Conservation (phyloP, 2,113 vertebrate genomes). For the Naja naja region DNA sequence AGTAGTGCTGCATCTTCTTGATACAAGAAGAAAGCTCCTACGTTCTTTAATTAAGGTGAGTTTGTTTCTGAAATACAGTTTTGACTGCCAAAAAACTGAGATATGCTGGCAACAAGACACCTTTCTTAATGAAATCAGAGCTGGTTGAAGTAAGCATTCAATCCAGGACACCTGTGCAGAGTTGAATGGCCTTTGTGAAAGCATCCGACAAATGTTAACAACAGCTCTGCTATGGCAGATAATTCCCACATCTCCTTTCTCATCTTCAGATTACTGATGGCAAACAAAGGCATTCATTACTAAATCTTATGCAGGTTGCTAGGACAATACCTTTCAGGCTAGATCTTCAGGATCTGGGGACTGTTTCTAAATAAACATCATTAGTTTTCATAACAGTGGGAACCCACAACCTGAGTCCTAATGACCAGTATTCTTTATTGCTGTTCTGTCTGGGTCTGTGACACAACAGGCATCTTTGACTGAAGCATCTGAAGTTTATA, state of each 20-base stretch:
- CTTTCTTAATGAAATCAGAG: constrained; percentile 23
- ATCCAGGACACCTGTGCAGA: constrained; percentile 3
- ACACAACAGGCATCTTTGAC: neutral
- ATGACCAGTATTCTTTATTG: neutral
- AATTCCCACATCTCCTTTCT: neutral
- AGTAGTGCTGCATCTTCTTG: neutral
- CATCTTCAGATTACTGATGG: neutral
- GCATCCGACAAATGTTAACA: constrained; percentile 7
- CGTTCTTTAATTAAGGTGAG: constrained; percentile 16
- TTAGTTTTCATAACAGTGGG: neutral
- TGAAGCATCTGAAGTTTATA: neutral
- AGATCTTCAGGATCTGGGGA: neutral
- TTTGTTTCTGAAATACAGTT: neutral
- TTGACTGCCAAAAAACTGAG: constrained; percentile 8
- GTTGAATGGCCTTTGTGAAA: constrained; percentile 14
- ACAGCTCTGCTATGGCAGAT: neutral
- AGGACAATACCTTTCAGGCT: constrained; percentile 5
- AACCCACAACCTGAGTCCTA: neutral
- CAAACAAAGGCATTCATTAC: neutral
- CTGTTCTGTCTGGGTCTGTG: neutral
- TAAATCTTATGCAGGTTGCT: neutral
- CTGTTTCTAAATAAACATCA: neutral
- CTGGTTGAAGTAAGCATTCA: constrained; percentile 4
- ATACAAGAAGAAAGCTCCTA: neutral
- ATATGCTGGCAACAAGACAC: neutral